Conservation (phyloP, 2,797 vertebrate genomes). For the Molothrus ater region DNA sequence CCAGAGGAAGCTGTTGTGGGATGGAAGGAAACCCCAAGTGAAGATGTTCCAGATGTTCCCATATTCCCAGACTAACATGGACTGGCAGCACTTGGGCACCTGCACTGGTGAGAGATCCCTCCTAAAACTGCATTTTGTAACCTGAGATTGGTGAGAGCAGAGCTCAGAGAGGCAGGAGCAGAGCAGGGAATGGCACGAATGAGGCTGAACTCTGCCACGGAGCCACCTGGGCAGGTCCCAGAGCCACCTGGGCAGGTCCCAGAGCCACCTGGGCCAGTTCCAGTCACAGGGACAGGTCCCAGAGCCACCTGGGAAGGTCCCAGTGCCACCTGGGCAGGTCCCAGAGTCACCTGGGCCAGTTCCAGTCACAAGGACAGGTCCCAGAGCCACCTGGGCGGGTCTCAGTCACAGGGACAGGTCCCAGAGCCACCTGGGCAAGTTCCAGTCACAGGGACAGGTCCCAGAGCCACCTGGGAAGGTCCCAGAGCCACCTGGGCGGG, state of each 20-base stretch:
- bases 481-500: too few relatives aligned
- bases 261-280: background rate
- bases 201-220: background rate
- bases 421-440: background rate
- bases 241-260: background rate
- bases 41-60: background rate
- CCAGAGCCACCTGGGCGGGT: background rate
- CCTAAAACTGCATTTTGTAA: background rate
- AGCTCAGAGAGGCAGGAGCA: background rate
- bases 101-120: background rate
- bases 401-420: background rate
- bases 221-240: background rate
- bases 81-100: background rate
- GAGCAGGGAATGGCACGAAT: background rate
- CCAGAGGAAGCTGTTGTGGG: background rate
- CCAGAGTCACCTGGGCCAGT: background rate
- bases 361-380: background rate
- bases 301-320: background rate
- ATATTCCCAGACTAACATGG: background rate
- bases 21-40: background rate
- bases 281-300: background rate
- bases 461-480: too few relatives aligned
- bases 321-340: background rate
- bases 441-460: background rate
- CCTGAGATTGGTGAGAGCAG: background rate